Conservation (phyloP, 2,113 vertebrate species). For the Isurus oxyrinchus region DNA sequence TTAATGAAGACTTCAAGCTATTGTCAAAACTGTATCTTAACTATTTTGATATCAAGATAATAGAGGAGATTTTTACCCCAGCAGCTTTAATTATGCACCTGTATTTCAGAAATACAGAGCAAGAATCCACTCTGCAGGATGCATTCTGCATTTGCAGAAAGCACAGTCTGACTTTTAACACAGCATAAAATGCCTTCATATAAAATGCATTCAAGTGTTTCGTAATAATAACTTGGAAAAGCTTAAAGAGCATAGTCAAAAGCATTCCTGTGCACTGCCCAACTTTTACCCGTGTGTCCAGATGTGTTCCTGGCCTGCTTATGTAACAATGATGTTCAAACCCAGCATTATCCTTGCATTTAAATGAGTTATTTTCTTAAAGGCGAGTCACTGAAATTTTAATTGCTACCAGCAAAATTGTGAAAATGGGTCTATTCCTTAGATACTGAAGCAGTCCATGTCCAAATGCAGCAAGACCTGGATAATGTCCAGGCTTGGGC, state of each 20-base stretch:
- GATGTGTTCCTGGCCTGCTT: background rate
- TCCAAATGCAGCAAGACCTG: too few species aligned
- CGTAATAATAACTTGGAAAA: background rate
- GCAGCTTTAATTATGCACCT: background rate
- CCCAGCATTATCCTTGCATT: background rate
- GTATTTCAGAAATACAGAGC: background rate
- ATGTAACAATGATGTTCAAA: background rate
- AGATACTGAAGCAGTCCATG: too few species aligned
- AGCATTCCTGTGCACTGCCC: background rate
- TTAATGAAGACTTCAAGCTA: background rate
- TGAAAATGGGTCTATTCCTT: background rate
- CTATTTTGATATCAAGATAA: background rate
- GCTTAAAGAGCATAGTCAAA: background rate
- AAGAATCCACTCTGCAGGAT: background rate
- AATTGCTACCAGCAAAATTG: background rate
- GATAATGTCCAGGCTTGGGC: too few species aligned
- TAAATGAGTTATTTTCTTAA: background rate
- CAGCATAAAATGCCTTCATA: background rate
- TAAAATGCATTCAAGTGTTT: background rate
- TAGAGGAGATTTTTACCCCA: background rate
- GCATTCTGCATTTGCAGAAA: background rate
- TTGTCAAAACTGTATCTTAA: background rate
- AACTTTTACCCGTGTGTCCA: background rate
- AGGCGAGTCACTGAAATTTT: background rate
- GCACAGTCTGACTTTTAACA: background rate